A percentile compares a stretch with the other conserved stretches of the same genome.
Conservation (phyloP, 2,113 vertebrate species). For the Hystrix brachyura region DNA sequence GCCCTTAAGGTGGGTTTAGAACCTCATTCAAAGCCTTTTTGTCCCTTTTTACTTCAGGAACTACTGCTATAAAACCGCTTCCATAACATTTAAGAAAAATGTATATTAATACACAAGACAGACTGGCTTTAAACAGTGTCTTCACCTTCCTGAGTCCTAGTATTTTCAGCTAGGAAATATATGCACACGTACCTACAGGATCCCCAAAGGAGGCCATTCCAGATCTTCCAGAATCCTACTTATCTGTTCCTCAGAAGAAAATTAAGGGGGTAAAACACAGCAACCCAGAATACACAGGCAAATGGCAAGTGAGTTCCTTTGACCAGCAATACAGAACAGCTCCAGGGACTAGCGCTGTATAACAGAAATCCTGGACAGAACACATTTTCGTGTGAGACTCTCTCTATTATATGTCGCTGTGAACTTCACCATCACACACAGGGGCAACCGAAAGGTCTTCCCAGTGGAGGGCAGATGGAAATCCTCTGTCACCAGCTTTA, state of each 20-base stretch:
- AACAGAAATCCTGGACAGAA: background rate
- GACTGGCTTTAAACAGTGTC: background rate
- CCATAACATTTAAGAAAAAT: background rate
- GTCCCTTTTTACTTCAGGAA: background rate
- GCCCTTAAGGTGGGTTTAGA: background rate
- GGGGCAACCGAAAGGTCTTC: background rate
- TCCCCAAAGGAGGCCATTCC: background rate
- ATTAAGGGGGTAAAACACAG: background rate
- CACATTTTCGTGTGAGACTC: background rate
- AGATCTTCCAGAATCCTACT: background rate
- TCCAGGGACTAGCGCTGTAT: accelerated
- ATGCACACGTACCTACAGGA: too few species aligned
- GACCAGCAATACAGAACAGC: background rate
- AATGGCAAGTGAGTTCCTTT: background rate
- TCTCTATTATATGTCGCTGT: background rate
- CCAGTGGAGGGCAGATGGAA: background rate
- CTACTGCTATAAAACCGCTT: background rate
- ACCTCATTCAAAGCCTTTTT: background rate
- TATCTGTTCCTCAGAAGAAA: background rate
- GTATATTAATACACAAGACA: background rate
- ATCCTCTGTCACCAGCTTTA: too few species aligned
- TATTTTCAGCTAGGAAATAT: background rate
- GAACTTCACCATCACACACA: background rate
- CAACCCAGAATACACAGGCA: background rate
- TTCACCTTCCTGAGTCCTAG: background rate